Conservation (phyloP, 2,113 vertebrate species). For the Cepphus grylle region DNA sequence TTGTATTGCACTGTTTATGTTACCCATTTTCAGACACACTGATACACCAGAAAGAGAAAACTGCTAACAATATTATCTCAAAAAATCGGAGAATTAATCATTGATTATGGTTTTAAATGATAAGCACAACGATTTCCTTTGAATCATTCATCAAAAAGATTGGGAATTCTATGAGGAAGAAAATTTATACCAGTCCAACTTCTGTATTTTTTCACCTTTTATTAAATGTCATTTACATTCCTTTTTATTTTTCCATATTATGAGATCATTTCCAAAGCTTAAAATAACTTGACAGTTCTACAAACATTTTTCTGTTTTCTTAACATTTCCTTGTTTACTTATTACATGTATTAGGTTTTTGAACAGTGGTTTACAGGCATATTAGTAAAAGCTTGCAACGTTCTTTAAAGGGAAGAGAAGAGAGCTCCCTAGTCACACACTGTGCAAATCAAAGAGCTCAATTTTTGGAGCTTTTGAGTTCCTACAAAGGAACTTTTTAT, state of each 20-base stretch:
- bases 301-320: conserved; percentile 3
- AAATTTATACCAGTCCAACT: background rate
- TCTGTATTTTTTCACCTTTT: background rate
- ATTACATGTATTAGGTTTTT: background rate
- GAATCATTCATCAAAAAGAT: background rate
- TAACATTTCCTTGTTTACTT: conserved; percentile 21
- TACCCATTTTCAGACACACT: background rate
- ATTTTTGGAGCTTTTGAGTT: background rate
- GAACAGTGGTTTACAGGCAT: background rate
- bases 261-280: conserved; percentile 14
- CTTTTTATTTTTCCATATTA: background rate
- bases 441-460: background rate
- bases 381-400: background rate
- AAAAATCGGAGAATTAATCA: background rate
- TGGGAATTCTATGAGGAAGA: background rate
- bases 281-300: conserved; percentile 2
- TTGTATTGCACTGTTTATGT: background rate
- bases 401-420: background rate
- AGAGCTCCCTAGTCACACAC: background rate
- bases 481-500: background rate
- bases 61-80: background rate
- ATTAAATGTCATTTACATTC: background rate
- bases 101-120: background rate
- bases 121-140: background rate
- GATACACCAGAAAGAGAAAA: background rate